Evolutionary conservation across 2,888 invertebrate genomes (phyloP), one percentile per base, ranked within the genome.

Genomic region (Trichopoda pennipes): DNA sequence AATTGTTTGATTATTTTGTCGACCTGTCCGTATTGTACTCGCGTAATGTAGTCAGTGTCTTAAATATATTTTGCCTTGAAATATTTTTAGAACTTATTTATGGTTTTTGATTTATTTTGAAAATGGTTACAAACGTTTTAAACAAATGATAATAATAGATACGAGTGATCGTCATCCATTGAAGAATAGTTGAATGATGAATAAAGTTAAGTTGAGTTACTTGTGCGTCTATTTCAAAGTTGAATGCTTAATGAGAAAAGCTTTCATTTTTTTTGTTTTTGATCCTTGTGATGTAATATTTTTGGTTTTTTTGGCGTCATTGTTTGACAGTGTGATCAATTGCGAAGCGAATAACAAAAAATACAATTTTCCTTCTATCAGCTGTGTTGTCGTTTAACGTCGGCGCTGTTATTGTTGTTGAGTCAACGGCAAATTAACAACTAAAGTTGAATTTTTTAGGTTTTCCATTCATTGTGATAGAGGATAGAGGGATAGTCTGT

Each of bases 41-140:
- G 78, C 78, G 74, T 84, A 83, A 81, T 81, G 84, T 85, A 82
- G 85, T 28, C 28, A 28, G 28, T 28, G 28, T 83, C 82, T 78
- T 79, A 80, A 83, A 85, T 85, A 84, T 86, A 87, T 88, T 89
- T 89, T 85, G 89, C 89, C 90, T 89, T 89, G 89, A 89, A 89
- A 89, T 86, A 88, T 89, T 89, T 89, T 88, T 83, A 63, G 70
- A 80, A 77, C 74, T 76, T 84, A 80, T 84, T 81, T 84, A 78
- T 83, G 85, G 85, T 64, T 69, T 56, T 63, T 38, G 73, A 69
- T 44, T 81, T 42, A 68, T 76, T 76, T 76, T 28, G 49, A 76
- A 76, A 60, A 60, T 60, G 42, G 23, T 42, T 60, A 38, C 38
- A 42, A 60, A 60, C 42, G 21, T n/a, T 17, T 61, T 47, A 44